Percentiles rank a stretch among this genome's conserved stretches.
These are phyloP conservation scores for Hydractinia echinata DNA, from an alignment of 30 jellyfish, hydroid and myxozoan genomes.

Conservation along the genomic window DNA sequence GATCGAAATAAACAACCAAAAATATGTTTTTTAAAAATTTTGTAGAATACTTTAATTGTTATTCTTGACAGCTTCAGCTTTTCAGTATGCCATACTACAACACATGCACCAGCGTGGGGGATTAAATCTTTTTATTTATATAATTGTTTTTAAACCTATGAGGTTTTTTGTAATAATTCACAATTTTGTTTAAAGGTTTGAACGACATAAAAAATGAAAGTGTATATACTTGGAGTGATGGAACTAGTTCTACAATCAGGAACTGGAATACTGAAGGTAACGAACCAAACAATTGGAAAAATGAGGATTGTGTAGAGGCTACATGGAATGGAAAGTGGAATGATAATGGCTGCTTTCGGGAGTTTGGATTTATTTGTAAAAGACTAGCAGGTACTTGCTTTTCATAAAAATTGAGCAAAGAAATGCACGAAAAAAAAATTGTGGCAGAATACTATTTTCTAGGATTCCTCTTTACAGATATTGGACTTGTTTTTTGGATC, in stretches of 20 bases:
- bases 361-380: conserved; percentile 83
- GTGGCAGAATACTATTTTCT: too few species aligned
- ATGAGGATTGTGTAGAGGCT: conserved; percentile 83
- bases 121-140: background rate
- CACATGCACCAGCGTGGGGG: too few species aligned
- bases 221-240: conserved; percentile 64
- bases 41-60: too few species aligned
- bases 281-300: conserved; percentile 87
- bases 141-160: background rate
- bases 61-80: too few species aligned
- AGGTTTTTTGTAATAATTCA: background rate
- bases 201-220: conserved; percentile 36
- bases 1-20: too few species aligned
- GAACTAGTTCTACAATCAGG: conserved; percentile 49
- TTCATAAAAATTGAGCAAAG: too few species aligned
- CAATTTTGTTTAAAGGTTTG: background rate
- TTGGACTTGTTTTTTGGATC: too few species aligned
- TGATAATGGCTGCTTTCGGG: conserved; percentile 70
- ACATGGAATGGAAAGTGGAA: conserved; percentile 78
- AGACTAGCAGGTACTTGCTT: conserved; percentile 18
- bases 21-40: too few species aligned
- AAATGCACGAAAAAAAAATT: too few species aligned
- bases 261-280: conserved; percentile 45
- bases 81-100: too few species aligned
- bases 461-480: too few species aligned